Conservation (phyloP, 1,140 invertebrate species). For the Musca vetustissima region DNA sequence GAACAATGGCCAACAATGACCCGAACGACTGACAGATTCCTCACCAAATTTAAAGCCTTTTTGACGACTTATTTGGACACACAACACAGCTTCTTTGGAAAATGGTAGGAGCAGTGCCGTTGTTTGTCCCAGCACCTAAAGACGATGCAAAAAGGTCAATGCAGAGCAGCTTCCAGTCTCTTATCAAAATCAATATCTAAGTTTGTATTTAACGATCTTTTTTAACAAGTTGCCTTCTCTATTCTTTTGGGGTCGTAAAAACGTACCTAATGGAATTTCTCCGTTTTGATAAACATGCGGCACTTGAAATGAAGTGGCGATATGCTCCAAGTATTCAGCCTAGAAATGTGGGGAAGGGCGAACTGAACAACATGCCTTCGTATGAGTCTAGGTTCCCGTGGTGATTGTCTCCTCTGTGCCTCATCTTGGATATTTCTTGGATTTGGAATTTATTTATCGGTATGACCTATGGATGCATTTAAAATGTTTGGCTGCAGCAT, state of each 20-base stretch:
- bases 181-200: slow-evolving; percentile 15
- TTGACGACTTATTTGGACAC: too few species aligned
- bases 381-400: too few species aligned
- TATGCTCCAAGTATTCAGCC: neutral
- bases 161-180: neutral
- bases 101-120: too few species aligned
- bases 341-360: too few species aligned
- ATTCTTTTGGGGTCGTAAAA: neutral
- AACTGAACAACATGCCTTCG: too few species aligned
- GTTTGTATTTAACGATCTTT: slow-evolving; percentile 18
- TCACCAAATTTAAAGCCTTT: too few species aligned
- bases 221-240: slow-evolving; percentile 11
- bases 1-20: neutral
- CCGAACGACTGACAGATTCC: too few species aligned
- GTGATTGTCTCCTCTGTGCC: too few species aligned
- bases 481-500: neutral
- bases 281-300: neutral
- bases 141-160: too few species aligned
- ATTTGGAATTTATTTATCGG: neutral
- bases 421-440: too few species aligned
- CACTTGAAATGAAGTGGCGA: slow-evolving; percentile 13
- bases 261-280: neutral
- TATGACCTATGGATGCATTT: slow-evolving; percentile 6
- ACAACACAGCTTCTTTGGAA: too few species aligned
- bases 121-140: too few species aligned